Conservation (phyloP, 2,113 vertebrate genomes). For the Heterochromis multidens region DNA sequence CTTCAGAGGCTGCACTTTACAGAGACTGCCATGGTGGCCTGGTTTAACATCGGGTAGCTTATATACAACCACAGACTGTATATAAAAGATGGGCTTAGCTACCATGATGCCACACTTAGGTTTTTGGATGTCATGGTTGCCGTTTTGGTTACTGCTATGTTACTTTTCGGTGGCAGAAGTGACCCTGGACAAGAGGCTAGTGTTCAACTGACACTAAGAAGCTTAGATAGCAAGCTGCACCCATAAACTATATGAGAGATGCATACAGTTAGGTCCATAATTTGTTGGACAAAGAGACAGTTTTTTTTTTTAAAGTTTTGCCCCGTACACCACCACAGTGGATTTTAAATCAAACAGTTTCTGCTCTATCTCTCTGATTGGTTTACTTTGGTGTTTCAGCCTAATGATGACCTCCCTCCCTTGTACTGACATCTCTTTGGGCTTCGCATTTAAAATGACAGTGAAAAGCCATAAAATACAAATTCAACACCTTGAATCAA, state of each 20-base stretch:
- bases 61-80: background rate
- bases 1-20: too few relatives aligned
- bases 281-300: background rate
- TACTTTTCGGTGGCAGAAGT: background rate
- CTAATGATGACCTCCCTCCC: background rate
- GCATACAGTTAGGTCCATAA: background rate
- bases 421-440: rapidly evolving
- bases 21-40: background rate
- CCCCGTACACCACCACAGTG: background rate
- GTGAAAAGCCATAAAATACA: background rate
- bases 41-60: background rate
- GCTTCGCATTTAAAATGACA: background rate
- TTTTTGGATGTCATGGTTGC: background rate
- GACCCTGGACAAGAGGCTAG: too few relatives aligned
- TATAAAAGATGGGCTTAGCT: background rate
- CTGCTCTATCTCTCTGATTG: rapidly evolving
- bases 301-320: background rate
- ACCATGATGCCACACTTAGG: background rate
- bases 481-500: too few relatives aligned
- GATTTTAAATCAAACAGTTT: background rate
- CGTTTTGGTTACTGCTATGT: too few relatives aligned
- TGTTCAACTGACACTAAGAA: too few relatives aligned
- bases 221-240: background rate
- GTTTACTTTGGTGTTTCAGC: background rate
- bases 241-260: background rate